Percentiles rank a stretch among this genome's conserved stretches.
Conservation (phyloP, 2,113 vertebrate genomes). For the Mormoops blainvillei region DNA sequence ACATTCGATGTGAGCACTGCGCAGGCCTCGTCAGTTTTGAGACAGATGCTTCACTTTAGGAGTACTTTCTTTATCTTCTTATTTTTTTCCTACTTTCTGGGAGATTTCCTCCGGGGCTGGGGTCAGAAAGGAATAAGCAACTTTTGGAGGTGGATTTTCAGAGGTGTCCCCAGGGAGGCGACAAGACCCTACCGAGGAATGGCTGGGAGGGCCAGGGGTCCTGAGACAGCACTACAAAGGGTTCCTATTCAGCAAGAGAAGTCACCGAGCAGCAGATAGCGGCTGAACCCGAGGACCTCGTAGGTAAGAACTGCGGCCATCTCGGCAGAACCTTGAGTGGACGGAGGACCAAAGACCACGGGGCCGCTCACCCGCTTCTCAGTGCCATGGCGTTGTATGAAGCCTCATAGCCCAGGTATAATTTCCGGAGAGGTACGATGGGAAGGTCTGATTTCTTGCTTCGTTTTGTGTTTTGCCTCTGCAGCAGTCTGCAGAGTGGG, state of each 20-base stretch:
- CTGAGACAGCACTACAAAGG: not conserved
- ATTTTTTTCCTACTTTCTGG: not conserved
- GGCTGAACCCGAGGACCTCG: not conserved
- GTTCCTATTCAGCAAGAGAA: not conserved
- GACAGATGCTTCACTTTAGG: not conserved
- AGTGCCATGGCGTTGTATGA: not conserved
- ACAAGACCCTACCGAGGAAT: not conserved
- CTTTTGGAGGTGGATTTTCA: not conserved
- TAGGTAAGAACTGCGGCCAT: not conserved
- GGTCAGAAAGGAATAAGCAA: not conserved
- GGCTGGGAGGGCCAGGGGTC: not conserved
- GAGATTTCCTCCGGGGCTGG: not conserved
- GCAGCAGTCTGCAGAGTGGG: not conserved
- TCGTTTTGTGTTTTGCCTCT: not conserved
- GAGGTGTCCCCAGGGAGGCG: not conserved
- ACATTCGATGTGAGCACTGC: not conserved
- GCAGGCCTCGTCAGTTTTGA: not conserved
- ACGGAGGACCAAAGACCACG: not conserved
- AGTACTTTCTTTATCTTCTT: not conserved
- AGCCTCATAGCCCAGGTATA: not conserved
- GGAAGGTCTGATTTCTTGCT: not conserved
- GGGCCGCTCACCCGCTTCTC: not conserved
- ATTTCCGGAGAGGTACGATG: not conserved
- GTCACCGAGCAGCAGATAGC: not conserved
- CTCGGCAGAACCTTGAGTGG: not conserved